Evolutionary conservation across 2,888 invertebrate genomes (phyloP).

Genomic region (Zaprionus obscuricornis): DNA sequence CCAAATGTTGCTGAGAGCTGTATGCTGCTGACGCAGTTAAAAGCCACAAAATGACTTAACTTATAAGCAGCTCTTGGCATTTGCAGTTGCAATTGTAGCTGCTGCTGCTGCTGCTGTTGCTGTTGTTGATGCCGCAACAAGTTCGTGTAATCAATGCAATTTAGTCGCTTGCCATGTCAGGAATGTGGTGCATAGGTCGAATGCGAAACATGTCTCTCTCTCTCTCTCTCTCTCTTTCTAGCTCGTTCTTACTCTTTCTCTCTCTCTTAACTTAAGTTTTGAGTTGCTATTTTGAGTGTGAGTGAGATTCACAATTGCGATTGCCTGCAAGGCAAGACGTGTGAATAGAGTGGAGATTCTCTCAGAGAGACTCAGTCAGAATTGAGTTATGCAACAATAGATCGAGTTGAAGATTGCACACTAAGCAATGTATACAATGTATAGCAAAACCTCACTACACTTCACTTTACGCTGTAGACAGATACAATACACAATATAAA

Average conservation of each 20-base stretch:
- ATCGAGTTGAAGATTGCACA: slow-evolving; percentile 66
- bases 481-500: no score
- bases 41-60: slow-evolving; percentile 70
- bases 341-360: slow-evolving; percentile 26
- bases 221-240: neutral
- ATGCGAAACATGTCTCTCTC: slow-evolving; percentile 47
- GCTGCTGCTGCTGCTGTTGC: slow-evolving; percentile 15
- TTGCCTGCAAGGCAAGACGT: slow-evolving; percentile 33
- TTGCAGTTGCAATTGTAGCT: slow-evolving; percentile 38
- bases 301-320: slow-evolving; percentile 11
- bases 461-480: no score
- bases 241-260: slow-evolving; percentile 1
- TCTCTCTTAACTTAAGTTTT: no score
- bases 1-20: neutral
- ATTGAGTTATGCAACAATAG: slow-evolving; percentile 50
- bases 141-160: slow-evolving; percentile 70
- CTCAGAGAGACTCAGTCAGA: slow-evolving; percentile 9
- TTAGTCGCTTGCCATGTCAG: slow-evolving; percentile 63
- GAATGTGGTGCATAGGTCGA: slow-evolving; percentile 70
- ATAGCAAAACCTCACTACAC: neutral
- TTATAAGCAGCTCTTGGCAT: slow-evolving; percentile 68
- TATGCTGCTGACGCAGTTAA: slow-evolving; percentile 44
- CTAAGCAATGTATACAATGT: slow-evolving; percentile 30
- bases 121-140: slow-evolving; percentile 58
- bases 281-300: slow-evolving; percentile 8